Percentiles rank a stretch among this genome's conserved stretches.
phyloP scores from a whole-genome alignment of 2,888 invertebrate species.

The Phortica okadai region DNA sequence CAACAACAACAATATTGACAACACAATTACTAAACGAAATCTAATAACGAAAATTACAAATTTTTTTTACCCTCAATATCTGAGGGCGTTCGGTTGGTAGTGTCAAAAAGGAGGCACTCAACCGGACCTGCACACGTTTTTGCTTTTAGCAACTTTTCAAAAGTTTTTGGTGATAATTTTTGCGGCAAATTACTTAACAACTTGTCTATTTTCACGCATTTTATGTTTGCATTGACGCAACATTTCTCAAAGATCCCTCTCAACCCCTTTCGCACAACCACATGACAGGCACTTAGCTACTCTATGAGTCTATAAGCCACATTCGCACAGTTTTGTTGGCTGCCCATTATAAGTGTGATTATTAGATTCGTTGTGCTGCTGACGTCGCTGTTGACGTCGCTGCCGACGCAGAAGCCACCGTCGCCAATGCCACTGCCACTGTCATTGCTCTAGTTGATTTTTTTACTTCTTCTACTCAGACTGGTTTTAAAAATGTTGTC shows the following conservation, averaged over 20 bases:
- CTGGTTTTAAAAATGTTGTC: conserved; percentile 37
- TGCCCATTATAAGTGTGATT: conserved; percentile 35
- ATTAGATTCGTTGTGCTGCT: conserved; percentile 25
- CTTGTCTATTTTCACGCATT: conserved; percentile 53
- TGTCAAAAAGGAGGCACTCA: neutral
- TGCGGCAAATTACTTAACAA: conserved; percentile 61
- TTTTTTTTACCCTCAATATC: conserved; percentile 1
- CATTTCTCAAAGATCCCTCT: neutral
- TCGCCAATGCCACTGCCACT: neutral
- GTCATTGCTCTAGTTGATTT: conserved; percentile 36
- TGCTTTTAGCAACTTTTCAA: conserved; percentile 29
- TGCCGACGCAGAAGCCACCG: neutral
- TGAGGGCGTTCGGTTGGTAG: neutral
- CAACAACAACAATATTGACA: neutral
- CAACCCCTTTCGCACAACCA: conserved; percentile 42
- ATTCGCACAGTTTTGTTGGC: neutral
- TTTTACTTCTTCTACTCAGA: conserved; percentile 24
- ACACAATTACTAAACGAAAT: conserved; percentile 46
- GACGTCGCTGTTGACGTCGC: neutral
- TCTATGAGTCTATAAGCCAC: conserved; percentile 2
- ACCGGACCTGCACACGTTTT: conserved; percentile 20
- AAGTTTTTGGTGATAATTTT: conserved; percentile 47
- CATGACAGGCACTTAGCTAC: neutral
- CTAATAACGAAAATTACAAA: conserved; percentile 56
- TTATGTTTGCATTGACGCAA: conserved; percentile 16